Base-by-base conservation (phyloP, 2,888 invertebrate species). In the Bombylius discolor region DNA sequence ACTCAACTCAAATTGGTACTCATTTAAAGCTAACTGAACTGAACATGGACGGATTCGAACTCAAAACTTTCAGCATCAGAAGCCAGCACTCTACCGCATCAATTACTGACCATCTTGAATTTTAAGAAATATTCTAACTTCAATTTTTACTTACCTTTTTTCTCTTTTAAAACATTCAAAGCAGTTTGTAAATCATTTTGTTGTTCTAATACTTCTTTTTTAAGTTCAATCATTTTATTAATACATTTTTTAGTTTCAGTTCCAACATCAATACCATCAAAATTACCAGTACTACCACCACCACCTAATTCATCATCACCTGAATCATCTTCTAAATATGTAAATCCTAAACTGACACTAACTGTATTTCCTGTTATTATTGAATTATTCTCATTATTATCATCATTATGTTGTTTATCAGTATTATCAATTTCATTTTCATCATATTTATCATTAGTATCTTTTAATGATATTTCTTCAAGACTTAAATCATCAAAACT, bases 401-500 rank as follows among this genome's bases (percentile, higher is more conserved):
- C 39, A 42, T 11, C 11, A 11, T 42, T 42, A 11, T 42, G 11
- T 2, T 1, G 23, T 23, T 23, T 23, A 23, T 23, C 23, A 23
- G 4, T 11, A 42, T 42, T 8, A 11, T 42, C 1, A 42, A 8
- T 11, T 4, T 85, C 83, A 48, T 85, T 68, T 66, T 85, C 84
- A 48, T 78, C 79, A 66, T 85, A 85, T 63, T 84, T 51, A 68
- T 82, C 79, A 62, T 81, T 79, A 63, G 84, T 81, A 68, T 81
- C 70, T 70, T 83, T 84, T 36, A 87, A 71, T 1, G 86, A 85
- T 64, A 89, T 85, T 69, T 89, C 87, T 66, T 89, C 89, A 61
- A 89, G 75, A 66, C 87, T 88, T 32, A 81, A 76, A 64, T 82
- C 79, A 0, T 77, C 73, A 67, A 71, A 76, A 61, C 77, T 77